These are phyloP conservation scores for Crenuchus spilurus DNA, from an alignment of 2,797 vertebrate genomes.

Conservation along the genomic window DNA sequence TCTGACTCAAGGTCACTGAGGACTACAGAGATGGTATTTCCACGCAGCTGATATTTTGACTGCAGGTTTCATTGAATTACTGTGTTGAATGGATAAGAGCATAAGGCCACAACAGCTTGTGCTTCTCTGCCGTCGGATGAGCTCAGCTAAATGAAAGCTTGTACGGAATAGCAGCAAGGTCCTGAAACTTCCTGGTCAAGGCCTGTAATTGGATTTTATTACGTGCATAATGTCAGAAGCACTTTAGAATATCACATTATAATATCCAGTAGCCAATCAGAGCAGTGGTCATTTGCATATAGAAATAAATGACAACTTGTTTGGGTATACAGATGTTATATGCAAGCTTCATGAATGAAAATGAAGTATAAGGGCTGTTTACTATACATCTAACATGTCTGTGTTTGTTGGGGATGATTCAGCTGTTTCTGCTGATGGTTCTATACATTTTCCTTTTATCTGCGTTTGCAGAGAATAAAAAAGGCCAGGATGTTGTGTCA, in stretches of 20 bases:
- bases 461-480: background rate
- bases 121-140: background rate
- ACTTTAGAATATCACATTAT: background rate
- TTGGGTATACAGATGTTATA: too few relatives aligned
- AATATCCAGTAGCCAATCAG: too few relatives aligned
- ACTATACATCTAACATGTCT: too few relatives aligned
- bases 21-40: conserved; percentile 22
- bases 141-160: background rate
- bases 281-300: too few relatives aligned
- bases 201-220: conserved; percentile 2
- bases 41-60: conserved; percentile 31
- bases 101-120: background rate
- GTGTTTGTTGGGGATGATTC: too few relatives aligned
- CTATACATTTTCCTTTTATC: background rate
- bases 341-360: too few relatives aligned
- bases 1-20: conserved; percentile 38
- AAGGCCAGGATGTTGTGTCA: conserved; percentile 37
- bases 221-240: background rate
- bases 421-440: background rate
- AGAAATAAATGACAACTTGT: too few relatives aligned
- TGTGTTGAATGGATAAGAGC: background rate
- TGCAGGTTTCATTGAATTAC: conserved; percentile 30
- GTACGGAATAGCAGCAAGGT: background rate
- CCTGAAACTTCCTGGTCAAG: background rate
- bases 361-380: too few relatives aligned